A percentile compares a stretch with the other conserved stretches of the same genome.
phyloP scores from a whole-genome alignment of 2,113 vertebrate genomes.

The Sterrhoptilus dennistouni region DNA sequence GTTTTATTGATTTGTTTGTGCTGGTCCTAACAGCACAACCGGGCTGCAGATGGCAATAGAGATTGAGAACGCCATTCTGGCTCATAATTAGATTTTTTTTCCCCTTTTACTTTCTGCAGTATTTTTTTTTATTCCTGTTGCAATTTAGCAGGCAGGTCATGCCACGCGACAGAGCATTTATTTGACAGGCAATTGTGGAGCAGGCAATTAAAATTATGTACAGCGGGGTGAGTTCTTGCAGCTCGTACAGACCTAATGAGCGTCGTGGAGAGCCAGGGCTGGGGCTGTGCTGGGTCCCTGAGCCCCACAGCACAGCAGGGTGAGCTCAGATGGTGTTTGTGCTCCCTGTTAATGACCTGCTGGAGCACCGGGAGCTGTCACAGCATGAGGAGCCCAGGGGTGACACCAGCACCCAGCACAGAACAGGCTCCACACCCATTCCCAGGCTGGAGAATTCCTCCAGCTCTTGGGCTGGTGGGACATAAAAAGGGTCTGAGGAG shows the following conservation, averaged over 20 bases:
- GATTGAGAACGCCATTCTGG: not conserved
- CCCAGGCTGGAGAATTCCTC: not conserved
- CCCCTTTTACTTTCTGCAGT: not conserved
- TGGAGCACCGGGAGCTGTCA: not conserved
- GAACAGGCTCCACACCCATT: fast-evolving
- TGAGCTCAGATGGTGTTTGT: not conserved
- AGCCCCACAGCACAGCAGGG: not conserved
- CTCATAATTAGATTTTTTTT: not conserved
- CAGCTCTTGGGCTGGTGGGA: fast-evolving
- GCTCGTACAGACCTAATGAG: not conserved
- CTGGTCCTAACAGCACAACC: not conserved
- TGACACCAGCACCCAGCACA: not conserved
- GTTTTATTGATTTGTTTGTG: constrained; percentile 32
- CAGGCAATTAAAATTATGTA: constrained; percentile 49
- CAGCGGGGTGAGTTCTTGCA: constrained; percentile 4
- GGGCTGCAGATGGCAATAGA: constrained; percentile 35
- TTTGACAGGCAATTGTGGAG: constrained; percentile 15
- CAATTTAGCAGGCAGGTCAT: not conserved
- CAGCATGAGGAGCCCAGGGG: fast-evolving
- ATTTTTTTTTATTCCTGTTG: not conserved
- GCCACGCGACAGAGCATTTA: not conserved
- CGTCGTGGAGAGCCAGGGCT: not conserved
- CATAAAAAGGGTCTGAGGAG: not conserved
- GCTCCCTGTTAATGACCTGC: not conserved
- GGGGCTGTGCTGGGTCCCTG: not conserved